Percentiles rank a stretch among this genome's conserved stretches.
Evolutionary conservation across 1,140 invertebrate genomes (phyloP).

Genomic region (Bombyx mandarina): DNA sequence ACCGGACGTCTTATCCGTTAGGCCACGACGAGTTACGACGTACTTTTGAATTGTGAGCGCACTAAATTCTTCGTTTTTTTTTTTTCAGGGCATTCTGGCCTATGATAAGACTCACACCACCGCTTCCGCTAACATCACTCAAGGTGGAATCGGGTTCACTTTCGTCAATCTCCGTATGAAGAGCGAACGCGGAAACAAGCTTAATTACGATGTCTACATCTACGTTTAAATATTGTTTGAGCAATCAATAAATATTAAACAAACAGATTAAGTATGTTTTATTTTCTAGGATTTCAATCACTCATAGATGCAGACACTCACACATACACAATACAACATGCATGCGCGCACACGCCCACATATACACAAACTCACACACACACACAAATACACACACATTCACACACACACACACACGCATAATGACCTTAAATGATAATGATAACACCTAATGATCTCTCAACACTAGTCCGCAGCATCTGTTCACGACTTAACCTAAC

Average conservation of each 20-base stretch:
- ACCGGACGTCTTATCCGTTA: no score
- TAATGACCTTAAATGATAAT: no score
- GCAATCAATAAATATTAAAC: no score
- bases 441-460: no score
- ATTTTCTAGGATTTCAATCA: not conserved
- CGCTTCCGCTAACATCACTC: constrained; percentile 35
- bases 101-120: constrained; percentile 26
- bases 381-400: no score
- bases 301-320: not conserved
- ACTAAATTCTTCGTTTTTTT: not conserved
- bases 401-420: no score
- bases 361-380: no score
- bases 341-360: not conserved
- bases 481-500: no score
- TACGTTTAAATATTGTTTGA: constrained; percentile 22
- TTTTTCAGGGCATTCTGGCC: constrained; percentile 36
- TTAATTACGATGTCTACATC: constrained; percentile 34
- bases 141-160: constrained; percentile 30
- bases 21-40: no score
- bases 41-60: no score
- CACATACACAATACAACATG: not conserved
- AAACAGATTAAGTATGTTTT: not conserved
- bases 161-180: constrained; percentile 37
- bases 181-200: constrained; percentile 23
- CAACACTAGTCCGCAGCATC: not conserved